Percentiles rank a stretch among this genome's conserved stretches.
phyloP scores from a whole-genome alignment of 2,113 vertebrate species.

The Grantiella picta region DNA sequence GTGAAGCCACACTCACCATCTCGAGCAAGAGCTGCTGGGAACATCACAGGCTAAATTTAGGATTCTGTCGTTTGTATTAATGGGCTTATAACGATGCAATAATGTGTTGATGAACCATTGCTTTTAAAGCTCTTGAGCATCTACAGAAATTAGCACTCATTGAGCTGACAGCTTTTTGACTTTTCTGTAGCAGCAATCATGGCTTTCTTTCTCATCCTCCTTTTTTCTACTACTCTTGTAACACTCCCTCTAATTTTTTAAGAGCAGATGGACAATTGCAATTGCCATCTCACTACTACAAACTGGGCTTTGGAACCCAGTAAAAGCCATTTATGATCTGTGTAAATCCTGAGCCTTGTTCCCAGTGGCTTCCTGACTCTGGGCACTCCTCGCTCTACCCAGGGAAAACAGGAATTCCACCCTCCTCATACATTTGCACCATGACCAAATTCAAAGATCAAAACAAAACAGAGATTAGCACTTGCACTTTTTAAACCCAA shows the following conservation, averaged over 20 bases:
- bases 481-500: background rate
- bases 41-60: background rate
- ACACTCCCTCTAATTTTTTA: background rate
- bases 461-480: background rate
- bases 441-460: background rate
- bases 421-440: background rate
- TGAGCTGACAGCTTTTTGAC: conserved; percentile 17
- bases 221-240: background rate
- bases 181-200: conserved; percentile 17
- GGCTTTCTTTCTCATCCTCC: background rate
- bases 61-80: conserved; percentile 17
- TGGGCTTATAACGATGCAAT: background rate
- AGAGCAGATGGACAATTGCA: background rate
- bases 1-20: background rate
- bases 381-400: background rate
- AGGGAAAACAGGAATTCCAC: background rate
- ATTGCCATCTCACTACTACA: background rate
- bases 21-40: background rate
- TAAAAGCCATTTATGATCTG: background rate
- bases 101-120: conserved; percentile 49
- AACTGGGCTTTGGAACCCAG: background rate
- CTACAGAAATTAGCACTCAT: conserved; percentile 34
- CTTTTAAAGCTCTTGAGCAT: conserved; percentile 43
- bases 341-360: background rate
- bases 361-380: background rate